Base-by-base conservation (phyloP, 2,888 invertebrate species). In the Malacosoma neustria region DNA sequence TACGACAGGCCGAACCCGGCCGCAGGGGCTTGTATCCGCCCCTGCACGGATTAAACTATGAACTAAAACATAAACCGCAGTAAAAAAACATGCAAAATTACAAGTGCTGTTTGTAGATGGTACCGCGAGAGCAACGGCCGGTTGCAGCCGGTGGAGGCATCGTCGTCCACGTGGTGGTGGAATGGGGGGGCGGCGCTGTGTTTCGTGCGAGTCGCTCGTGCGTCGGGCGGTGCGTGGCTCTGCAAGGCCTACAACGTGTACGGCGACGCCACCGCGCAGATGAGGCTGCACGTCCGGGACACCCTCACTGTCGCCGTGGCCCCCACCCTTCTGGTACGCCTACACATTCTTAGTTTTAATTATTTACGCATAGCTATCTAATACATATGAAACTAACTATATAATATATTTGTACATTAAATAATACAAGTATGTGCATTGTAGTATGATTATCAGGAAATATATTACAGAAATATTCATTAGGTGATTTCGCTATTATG, bases 111-210 rank as follows among this genome's bases (percentile, higher is more conserved):
- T 2, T 3, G 2, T 54, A 89, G 89, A 12, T 89, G 89, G 89
- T 88, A 85, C 63, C 85, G 86, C 36, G 87, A 87, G 56, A 53
- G 67, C 31, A 68, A 70, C 56, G 90, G 89, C 3, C 87, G 88
- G 34, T 77, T 90, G 49, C 60, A 61, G 47, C 58, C 70, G 3
- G 65, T 62, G 35, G 61, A 44, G 39, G 43, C 39, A 2, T 36
- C 45, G 37, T 40, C 82, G 22, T 74, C 81, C 36, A 40, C 46
- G 32, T 92, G 92, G 86, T 73, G 86, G 48, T 93, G 93, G 93
- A 66, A 90, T 58, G 87, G 88, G 33, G 93, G 92, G 29, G 85
- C 89, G 42, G 93, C 92, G 75, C 86, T 89, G 46, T 93, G 93
- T 70, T 82, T 89, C 42, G 87, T 87, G 31, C 89, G 87, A 52